Base-by-base conservation (phyloP, 2,113 vertebrate species). In the Passer montanus region DNA sequence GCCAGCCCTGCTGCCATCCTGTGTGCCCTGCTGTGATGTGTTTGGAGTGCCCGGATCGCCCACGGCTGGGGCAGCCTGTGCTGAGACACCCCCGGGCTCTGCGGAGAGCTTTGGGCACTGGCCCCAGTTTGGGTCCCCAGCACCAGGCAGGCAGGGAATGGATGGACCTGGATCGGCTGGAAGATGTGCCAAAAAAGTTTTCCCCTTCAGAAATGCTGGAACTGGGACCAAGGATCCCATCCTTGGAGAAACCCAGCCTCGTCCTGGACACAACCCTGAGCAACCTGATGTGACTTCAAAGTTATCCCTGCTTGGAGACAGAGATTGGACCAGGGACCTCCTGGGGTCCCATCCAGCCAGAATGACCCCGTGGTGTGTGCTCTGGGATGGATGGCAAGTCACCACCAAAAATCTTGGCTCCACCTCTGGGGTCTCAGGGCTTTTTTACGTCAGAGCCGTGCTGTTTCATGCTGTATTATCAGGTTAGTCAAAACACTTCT, bases 401-500 rank as follows among this genome's bases (percentile, higher is more conserved):
- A 79, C 70, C 82, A 80, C 17, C 75, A 53, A 52, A 87, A 73
- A 85, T 76, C 82, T 87, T 95, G 94, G 90, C 92, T 87, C 77
- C 83, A 1, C 70, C 82, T 60, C 70, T 0, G 2, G 67, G 86
- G 64, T 92, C 76, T 86, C 6, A 66, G 76, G 91, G 58, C 13
- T 88, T 50, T 66, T 83, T 83, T 52, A 93, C 46, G 7, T 94
- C 93, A 95, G 92, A 95, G 85, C 82, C 18, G 0, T 76, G 90
- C 74, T 95, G 82, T 93, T 95, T 89, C 95, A 69, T 75, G 93
- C 89, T 87, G 50, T n/a, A 10, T 87, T 92, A 94, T 90, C 94
- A 94, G 93, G 75, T 92, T 47, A 95, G 89, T 94, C 94, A 95
- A 93, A 96, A 94, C 91, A 94, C 89, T 68, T 60, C 84, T 79